phyloP scores from a whole-genome alignment of 2,797 vertebrate genomes.

The Pangasius mekongensis region DNA sequence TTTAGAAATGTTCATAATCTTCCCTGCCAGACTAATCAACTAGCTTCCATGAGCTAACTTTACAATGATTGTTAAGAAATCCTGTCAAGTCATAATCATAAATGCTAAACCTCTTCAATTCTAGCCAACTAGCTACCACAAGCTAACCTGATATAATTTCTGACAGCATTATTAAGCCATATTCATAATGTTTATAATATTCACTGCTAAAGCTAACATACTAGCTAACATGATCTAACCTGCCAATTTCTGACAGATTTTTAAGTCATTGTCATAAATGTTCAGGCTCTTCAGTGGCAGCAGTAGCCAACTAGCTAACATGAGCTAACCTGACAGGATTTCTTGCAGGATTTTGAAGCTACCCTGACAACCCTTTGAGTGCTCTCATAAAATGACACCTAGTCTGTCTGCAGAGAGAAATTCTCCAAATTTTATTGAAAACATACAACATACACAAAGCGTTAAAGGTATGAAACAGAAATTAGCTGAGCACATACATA shows the following conservation, averaged over 20 bases:
- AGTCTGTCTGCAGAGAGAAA: neutral
- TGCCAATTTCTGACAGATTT: neutral
- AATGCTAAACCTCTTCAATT: neutral
- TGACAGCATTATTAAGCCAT: neutral
- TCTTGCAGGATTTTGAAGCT: neutral
- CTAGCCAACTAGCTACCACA: neutral
- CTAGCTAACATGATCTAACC: neutral
- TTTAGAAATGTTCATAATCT: neutral
- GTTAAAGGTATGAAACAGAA: neutral
- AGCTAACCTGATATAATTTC: neutral
- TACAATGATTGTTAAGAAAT: neutral
- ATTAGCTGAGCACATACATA: neutral
- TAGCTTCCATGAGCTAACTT: neutral
- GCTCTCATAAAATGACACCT: neutral
- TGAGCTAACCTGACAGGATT: neutral
- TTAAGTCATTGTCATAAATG: neutral
- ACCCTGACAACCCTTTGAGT: neutral
- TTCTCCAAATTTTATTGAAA: too few species aligned
- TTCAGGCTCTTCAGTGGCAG: neutral
- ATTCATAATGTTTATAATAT: neutral
- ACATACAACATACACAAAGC: neutral
- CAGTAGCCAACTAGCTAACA: neutral
- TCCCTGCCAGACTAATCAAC: neutral
- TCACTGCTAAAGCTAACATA: neutral
- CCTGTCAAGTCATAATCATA: neutral